Base-by-base conservation (phyloP, 2,797 vertebrate species). In the Molothrus aeneus region DNA sequence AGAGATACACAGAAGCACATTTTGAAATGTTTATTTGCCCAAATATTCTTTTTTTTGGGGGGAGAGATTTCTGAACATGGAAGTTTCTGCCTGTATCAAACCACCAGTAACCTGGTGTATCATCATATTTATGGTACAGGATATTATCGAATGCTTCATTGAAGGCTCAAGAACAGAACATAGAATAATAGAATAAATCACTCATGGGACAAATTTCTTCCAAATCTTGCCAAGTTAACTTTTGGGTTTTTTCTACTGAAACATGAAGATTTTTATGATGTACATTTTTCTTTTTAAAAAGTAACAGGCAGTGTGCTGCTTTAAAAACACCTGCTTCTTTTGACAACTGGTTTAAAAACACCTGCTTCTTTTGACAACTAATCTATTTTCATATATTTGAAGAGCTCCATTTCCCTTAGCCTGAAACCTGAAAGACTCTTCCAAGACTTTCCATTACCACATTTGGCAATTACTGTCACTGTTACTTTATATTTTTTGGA, bases 281-380 rank as follows among this genome's bases (percentile, higher is more conserved):
- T 6, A 20, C 1, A 12, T 31, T 91, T 86, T 86, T 90, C 26
- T 42, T 47, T 81, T 60, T 9, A 50, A 71, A 78, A 80, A 79
- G 17, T 56, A 84, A 40, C 26, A 86, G 12, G 24, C 11, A 13
- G 50, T 21, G 7, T 75, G 54, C 20, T 43, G 74, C 36, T 82
- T 73, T 66, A 82, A 89, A 92, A 86, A 28, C 26, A 80, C 14
- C n/a, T 63, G 11, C 31, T 72, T 86, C 66, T 86, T 90, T 75
- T 6, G 12, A 32, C 43, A 70, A 32, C 24, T 71, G 19, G 28
- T 79, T 75, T 61, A 75, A 90, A 92, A 86, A 29, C 25, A 79
- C 13, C 29, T 61, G 13, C 32, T 72, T 86, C 68, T 87, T 91
- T 77, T 6, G 13, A 38, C 48, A 68, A 42, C 11, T 25, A 57